Base-by-base conservation (phyloP, 1,140 invertebrate species). In the Gonatopus flavifemur region DNA sequence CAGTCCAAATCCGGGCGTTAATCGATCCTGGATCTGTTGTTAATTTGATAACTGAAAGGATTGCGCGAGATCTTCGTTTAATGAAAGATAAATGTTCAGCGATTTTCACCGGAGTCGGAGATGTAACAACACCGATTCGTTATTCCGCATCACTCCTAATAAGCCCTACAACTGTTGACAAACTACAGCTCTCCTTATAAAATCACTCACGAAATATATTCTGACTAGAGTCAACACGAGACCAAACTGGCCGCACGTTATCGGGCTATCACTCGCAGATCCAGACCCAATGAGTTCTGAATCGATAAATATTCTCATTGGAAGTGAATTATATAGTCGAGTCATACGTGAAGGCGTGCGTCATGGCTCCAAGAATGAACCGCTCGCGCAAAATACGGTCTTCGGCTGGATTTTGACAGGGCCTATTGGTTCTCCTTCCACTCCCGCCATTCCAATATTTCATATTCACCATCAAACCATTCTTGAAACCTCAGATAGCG, bases 321-420 rank as follows among this genome's bases (percentile, higher is more conserved):
- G 39, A 19, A 22, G 19, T 2, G 39, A 41, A 12, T 21, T 41
- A 10, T 41, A 41, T 28, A n/a, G 39, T 21, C n/a, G 19, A 8
- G 16, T 41, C 18, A 24, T 41, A 8, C 25, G 20, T 8, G 25
- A 41, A 15, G 20, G 25, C 13, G 10, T 41, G 13, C 39, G n/a
- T 15, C 18, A 24, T 12, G 39, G 22, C 16, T 16, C 15, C 16
- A 28, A 24, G 7, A 28, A 28, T 28, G 16, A 9, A 3, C 39
- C 22, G 16, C 20, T 28, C n/a, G 39, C 20, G 25, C 39, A 41
- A 41, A 22, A 41, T 24, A 20, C 39, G 20, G 25, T 41, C 2
- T 41, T 41, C 18, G 39, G 39, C 16, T 41, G 20, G 20, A 41
- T 41, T 20, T 28, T 41, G 9, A 22, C 20, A 22, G 39, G 39